Base-by-base conservation (phyloP, 2,797 vertebrate genomes). In the Pelodytes ibericus region DNA sequence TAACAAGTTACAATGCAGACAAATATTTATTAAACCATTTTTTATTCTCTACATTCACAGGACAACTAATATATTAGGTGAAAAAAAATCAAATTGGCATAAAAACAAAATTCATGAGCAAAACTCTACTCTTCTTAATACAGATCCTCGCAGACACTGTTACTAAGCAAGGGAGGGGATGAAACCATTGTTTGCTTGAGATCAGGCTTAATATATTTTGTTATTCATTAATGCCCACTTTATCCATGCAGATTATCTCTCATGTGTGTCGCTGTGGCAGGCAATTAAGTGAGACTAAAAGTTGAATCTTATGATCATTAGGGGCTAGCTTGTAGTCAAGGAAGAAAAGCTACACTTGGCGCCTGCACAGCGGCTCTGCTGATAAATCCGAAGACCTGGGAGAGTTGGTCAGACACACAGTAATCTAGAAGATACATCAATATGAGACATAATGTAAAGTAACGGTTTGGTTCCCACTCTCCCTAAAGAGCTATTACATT, bases 401-500 rank as follows among this genome's bases (percentile, higher is more conserved):
- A 47, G 36, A 26, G 63, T 66, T 66, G 39, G 41, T 13, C 39
- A 66, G 63, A 29, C 13, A 49, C 20, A 33, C 18, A 11, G 36
- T 62, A 47, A 41, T 66, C 61, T 66, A 13, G 33, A 15, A 64
- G 26, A 27, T 3, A 26, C 63, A 63, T 39, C 20, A 3, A n/a
- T 20, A 13, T 3, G 20, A 36, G 18, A 39, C 29, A 15, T 25
- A 24, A 10, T 66, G 20, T 66, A 66, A 26, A 24, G 22, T 5
- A 49, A n/a, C 15, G 27, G 41, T 26, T 66, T 30, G 41, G 25
- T 49, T 8, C 24, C 15, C 5, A 27, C 5, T 8, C 41, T 66
- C 63, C 63, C 63, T 44, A 16, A 26, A 44, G 63, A 66, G 24
- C 24, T 41, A 44, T 26, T n/a, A 41, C 11, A 47, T 66, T 66